A percentile compares a stretch with the other conserved stretches of the same genome.
These are phyloP conservation scores for Phoronis australis DNA, from an alignment of 2,888 invertebrate genomes.

Conservation along the genomic window DNA sequence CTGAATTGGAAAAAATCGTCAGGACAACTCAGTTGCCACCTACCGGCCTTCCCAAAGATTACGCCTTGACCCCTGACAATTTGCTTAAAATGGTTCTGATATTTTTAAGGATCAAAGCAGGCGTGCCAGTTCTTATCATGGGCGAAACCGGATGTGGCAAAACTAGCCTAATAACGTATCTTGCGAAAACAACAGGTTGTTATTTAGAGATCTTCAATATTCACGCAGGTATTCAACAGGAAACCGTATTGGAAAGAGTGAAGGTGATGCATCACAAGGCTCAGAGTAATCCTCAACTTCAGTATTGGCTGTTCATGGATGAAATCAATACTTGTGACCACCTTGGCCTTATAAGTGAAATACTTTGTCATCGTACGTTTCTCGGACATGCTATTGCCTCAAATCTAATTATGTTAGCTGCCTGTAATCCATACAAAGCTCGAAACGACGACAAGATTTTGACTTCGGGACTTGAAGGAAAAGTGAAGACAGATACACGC, in stretches of 20 bases:
- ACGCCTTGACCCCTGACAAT: conserved; percentile 9
- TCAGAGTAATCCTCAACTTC: not conserved
- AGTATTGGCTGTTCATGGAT: conserved; percentile 10
- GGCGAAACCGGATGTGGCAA: conserved; percentile 14
- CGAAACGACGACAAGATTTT: conserved; percentile 3
- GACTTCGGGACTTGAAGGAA: conserved; percentile 4
- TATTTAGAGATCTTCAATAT: conserved; percentile 1
- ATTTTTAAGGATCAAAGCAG: conserved; percentile 1
- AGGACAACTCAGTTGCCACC: not conserved
- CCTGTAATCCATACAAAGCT: conserved; percentile 9
- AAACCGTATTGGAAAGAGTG: not conserved
- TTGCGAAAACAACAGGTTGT: conserved; percentile 1
- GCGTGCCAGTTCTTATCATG: conserved; percentile 9
- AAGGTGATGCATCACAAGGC: conserved; percentile 1
- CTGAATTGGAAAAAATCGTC: conserved; percentile 3
- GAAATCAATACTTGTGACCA: conserved; percentile 12
- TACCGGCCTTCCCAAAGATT: not conserved
- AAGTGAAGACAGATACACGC: conserved; percentile 8
- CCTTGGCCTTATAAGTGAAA: conserved; percentile 8
- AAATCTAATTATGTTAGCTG: conserved; percentile 6
- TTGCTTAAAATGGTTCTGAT: conserved; percentile 8
- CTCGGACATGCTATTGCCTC: conserved; percentile 3
- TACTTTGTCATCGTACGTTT: conserved; percentile 6
- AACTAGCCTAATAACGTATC: conserved; percentile 9
- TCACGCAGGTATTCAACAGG: conserved; percentile 6